Conservation (phyloP, 2,113 vertebrate genomes). For the Chloropsis cyanopogon region DNA sequence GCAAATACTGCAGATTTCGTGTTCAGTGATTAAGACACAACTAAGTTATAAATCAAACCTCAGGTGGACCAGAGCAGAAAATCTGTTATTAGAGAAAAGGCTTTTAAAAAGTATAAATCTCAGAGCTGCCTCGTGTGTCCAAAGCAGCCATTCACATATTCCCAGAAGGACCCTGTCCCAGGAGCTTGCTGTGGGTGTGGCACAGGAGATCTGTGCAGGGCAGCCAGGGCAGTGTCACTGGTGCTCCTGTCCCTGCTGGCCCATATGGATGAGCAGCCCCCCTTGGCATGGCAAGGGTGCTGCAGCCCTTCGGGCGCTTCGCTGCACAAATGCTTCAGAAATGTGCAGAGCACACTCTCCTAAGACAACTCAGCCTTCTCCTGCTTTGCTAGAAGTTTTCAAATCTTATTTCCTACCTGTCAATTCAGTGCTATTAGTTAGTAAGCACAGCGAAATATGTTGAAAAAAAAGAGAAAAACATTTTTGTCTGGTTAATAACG, state of each 20-base stretch:
- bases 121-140: background rate
- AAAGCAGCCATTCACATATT: background rate
- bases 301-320: background rate
- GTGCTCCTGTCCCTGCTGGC: background rate
- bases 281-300: background rate
- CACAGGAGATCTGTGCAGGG: background rate
- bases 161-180: background rate
- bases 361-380: background rate
- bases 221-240: background rate
- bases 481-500: background rate
- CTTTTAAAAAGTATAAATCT: background rate
- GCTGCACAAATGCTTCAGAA: background rate
- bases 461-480: background rate
- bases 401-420: background rate
- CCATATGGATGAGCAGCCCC: background rate
- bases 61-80: background rate
- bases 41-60: background rate
- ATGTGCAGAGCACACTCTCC: background rate
- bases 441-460: background rate
- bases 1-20: background rate
- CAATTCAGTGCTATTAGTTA: background rate
- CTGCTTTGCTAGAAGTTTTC: background rate
- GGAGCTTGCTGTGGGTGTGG: background rate
- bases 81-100: background rate
- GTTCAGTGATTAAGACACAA: background rate